Evolutionary conservation across 2,113 vertebrate genomes (phyloP).

Genomic region (Mus pahari): DNA sequence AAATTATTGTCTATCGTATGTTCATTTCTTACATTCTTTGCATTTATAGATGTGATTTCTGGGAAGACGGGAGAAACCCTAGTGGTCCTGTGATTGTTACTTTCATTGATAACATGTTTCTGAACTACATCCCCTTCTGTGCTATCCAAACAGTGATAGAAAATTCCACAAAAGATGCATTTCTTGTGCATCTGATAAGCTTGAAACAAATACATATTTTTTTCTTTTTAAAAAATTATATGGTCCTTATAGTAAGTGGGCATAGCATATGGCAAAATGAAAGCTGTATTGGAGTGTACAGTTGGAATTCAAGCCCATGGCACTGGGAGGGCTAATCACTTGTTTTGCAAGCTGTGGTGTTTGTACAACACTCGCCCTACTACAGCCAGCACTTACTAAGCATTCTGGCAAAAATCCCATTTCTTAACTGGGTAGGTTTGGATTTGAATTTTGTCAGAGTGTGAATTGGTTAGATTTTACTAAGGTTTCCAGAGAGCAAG

Average conservation of each 20-base stretch:
- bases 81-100: background rate
- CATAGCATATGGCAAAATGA: background rate
- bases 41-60: slow-evolving; percentile 56
- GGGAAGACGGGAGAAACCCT: slow-evolving; percentile 23
- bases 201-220: slow-evolving; percentile 24
- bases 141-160: background rate
- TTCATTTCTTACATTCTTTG: slow-evolving; percentile 61
- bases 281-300: background rate
- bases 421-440: slow-evolving; percentile 55
- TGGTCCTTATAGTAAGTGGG: slow-evolving; percentile 8
- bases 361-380: background rate
- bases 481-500: slow-evolving; percentile 55
- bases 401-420: slow-evolving; percentile 50
- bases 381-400: slow-evolving; percentile 48
- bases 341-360: background rate
- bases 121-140: background rate
- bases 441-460: slow-evolving; percentile 41
- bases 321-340: background rate
- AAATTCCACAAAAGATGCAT: slow-evolving; percentile 66
- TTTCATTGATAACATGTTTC: slow-evolving; percentile 39
- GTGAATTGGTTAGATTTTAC: slow-evolving; percentile 63
- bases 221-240: background rate
- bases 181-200: slow-evolving; percentile 61
- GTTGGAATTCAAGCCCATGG: background rate
- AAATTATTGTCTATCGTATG: slow-evolving; percentile 27